phyloP scores from a whole-genome alignment of 2,888 invertebrate species.

The Candidula unifasciata region DNA sequence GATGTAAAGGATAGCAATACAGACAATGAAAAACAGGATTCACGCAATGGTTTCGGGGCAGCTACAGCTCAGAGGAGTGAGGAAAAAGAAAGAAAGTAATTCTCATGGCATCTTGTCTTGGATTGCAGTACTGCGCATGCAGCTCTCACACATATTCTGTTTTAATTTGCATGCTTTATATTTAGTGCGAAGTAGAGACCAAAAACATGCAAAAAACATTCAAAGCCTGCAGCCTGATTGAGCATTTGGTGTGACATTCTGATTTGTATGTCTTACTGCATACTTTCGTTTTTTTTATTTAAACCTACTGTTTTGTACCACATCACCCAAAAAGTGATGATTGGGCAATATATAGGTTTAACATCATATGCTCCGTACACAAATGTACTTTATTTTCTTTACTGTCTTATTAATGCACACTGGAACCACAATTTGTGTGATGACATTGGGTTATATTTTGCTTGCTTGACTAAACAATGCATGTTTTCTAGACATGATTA shows the following conservation, averaged over 20 bases:
- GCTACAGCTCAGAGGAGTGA: not conserved
- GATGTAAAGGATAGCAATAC: constrained; percentile 13
- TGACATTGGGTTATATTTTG: too few species aligned
- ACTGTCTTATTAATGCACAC: too few species aligned
- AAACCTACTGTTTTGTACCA: too few species aligned
- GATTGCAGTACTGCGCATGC: constrained; percentile 4
- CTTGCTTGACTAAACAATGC: too few species aligned
- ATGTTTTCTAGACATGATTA: too few species aligned
- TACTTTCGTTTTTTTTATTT: too few species aligned
- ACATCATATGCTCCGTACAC: too few species aligned
- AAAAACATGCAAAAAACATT: not conserved
- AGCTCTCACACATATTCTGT: not conserved
- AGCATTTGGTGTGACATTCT: not conserved
- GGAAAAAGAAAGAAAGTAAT: constrained; percentile 13
- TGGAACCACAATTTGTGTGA: too few species aligned
- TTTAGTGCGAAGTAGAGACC: not conserved
- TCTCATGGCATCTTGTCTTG: constrained; percentile 7
- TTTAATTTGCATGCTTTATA: not conserved
- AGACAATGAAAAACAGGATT: constrained; percentile 8
- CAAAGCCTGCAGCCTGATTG: not conserved
- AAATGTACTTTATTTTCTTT: too few species aligned
- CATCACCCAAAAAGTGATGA: too few species aligned
- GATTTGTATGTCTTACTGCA: not conserved
- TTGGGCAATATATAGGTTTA: too few species aligned
- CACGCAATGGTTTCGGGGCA: not conserved